Base-by-base conservation (phyloP, 2,113 vertebrate genomes). In the Halichoeres trimaculatus region DNA sequence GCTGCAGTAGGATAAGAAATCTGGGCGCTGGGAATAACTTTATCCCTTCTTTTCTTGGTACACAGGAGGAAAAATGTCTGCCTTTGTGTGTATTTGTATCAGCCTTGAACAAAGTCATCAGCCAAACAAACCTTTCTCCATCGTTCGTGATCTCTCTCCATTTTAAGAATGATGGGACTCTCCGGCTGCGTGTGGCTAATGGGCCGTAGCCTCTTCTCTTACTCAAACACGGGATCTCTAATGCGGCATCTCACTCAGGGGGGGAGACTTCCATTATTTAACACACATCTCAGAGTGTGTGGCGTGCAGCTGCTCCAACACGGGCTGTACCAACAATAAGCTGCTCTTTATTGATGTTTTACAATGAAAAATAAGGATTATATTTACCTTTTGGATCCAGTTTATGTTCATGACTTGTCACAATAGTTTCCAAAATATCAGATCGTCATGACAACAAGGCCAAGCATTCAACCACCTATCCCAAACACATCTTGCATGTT, bases 261-360 rank as follows among this genome's bases (percentile, higher is more conserved):
- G 61, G 66, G 48, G 70, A 68, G 36, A 17, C 66, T 72, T 87
- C 53, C 55, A 87, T 88, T 80, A 85, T 89, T 85, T 74, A 85
- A 74, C 76, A 55, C 72, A 51, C 60, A 57, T 58, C 12, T 4
- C 54, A 23, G 2, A 54, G 60, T 8, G 43, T 56, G 60, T 75
- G 1, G 0, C 8, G 5, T 41, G 51, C 61, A 77, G 54, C 50
- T 41, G 26, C 72, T 64, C 8, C 26, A 20, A 12, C 48, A 74
- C 64, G 61, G 58, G 47, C 52, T 38, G 24, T 73, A 34, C 19
- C 10, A 0, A 34, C 19, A 58, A 65, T 24, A 30, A 54, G 34
- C n/a, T 26, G 45, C 1, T 65, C 60, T 38, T 40, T 65, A 34
- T 26, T 51, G 6, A 16, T 17, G 13, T 66, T 52, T 52, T 23